Evolutionary conservation across 2,113 vertebrate species (phyloP).

Genomic region (Crocuta crocuta): DNA sequence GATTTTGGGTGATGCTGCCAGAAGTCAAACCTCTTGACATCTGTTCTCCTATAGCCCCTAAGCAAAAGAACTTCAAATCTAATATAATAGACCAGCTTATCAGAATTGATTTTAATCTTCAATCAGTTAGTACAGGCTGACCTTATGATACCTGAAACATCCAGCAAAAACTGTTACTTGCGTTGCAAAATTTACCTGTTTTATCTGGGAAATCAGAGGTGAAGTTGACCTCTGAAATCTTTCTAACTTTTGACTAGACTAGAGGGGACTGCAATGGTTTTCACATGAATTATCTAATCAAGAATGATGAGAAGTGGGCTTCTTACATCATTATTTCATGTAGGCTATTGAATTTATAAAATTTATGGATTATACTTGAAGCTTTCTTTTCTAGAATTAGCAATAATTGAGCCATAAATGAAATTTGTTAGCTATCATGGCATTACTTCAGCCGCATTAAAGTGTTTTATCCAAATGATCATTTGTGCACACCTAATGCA

Average conservation of each 20-base stretch:
- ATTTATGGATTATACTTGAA: background rate
- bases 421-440: background rate
- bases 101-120: conserved; percentile 46
- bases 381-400: conserved; percentile 51
- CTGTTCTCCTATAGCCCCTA: background rate
- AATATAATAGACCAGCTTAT: conserved; percentile 7
- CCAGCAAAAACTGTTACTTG: background rate
- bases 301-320: background rate
- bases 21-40: conserved; percentile 36
- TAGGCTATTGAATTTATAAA: background rate
- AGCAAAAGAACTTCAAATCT: conserved; percentile 12
- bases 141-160: background rate
- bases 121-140: background rate
- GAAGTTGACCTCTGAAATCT: background rate
- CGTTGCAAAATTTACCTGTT: conserved; percentile 15
- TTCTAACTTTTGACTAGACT: conserved; percentile 3
- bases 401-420: background rate
- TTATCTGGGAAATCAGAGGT: conserved; percentile 45
- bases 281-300: background rate
- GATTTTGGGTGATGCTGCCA: background rate
- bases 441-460: background rate
- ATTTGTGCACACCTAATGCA: background rate
- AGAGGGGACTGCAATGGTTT: background rate
- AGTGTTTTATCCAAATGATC: background rate
- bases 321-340: background rate